Conservation (phyloP, 2,888 invertebrate genomes). For the Argyresthia goedartella region DNA sequence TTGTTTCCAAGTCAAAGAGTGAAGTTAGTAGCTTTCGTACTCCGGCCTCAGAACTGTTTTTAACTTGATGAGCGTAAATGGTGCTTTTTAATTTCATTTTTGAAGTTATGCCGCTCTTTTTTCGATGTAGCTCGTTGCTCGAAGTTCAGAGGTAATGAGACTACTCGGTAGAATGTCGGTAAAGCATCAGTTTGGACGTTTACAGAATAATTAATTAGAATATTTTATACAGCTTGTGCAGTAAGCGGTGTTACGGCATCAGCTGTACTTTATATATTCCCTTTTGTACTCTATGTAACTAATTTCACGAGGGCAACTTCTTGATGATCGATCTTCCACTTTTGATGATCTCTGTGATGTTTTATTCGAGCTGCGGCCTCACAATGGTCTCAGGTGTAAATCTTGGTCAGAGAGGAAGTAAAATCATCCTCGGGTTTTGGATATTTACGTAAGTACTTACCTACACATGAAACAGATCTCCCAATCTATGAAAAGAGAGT, state of each 20-base stretch:
- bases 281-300: too few species aligned
- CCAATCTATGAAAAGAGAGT: too few species aligned
- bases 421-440: too few species aligned
- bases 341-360: too few species aligned
- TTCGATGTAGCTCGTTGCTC: slow-evolving; percentile 1
- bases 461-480: too few species aligned
- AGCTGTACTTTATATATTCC: too few species aligned
- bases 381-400: too few species aligned
- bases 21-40: slow-evolving; percentile 27
- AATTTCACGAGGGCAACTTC: too few species aligned
- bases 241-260: not conserved
- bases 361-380: too few species aligned
- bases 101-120: not conserved
- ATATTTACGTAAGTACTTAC: too few species aligned
- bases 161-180: not conserved
- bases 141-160: not conserved
- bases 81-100: slow-evolving; percentile 44
- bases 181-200: not conserved
- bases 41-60: slow-evolving; percentile 31
- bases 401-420: too few species aligned
- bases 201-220: not conserved
- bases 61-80: slow-evolving; percentile 45
- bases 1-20: slow-evolving; percentile 61
- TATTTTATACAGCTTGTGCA: not conserved
- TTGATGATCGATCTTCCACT: too few species aligned